Evolutionary conservation across 1,140 invertebrate genomes (phyloP).

Genomic region (Parasteatoda tepidariorum): DNA sequence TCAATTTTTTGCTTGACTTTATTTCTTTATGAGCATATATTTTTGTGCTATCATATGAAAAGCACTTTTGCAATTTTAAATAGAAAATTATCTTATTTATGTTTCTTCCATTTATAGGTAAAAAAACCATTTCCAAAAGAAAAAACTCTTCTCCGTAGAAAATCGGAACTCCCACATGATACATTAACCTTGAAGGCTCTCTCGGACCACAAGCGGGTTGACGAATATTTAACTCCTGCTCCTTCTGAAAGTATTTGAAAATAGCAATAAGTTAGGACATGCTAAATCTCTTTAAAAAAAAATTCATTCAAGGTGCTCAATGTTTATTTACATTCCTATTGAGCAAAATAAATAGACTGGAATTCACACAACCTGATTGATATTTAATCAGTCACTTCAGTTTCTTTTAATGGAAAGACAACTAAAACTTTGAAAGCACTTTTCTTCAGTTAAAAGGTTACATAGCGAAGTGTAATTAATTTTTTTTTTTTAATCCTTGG

Average conservation of each 20-base stretch:
- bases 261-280: slow-evolving; percentile 51
- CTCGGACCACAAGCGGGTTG: slow-evolving; percentile 90
- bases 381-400: slow-evolving; percentile 24
- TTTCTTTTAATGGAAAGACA: slow-evolving; percentile 36
- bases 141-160: slow-evolving; percentile 89
- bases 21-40: no score
- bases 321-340: slow-evolving; percentile 57
- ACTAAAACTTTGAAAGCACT: slow-evolving; percentile 26
- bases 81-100: neutral
- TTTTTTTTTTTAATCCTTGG: neutral
- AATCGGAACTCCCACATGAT: slow-evolving; percentile 94
- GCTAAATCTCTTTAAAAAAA: slow-evolving; percentile 37
- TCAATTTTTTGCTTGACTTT: no score
- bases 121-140: slow-evolving; percentile 77
- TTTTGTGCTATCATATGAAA: no score
- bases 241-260: slow-evolving; percentile 61
- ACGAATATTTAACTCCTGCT: slow-evolving; percentile 79
- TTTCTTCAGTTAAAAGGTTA: neutral
- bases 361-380: slow-evolving; percentile 24
- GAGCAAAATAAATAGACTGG: slow-evolving; percentile 16
- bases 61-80: no score
- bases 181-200: slow-evolving; percentile 88
- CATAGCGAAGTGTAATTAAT: neutral
- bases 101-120: slow-evolving; percentile 64
- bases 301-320: slow-evolving; percentile 53